phyloP scores from a whole-genome alignment of 2,797 vertebrate species.

The Danionella dracula region DNA sequence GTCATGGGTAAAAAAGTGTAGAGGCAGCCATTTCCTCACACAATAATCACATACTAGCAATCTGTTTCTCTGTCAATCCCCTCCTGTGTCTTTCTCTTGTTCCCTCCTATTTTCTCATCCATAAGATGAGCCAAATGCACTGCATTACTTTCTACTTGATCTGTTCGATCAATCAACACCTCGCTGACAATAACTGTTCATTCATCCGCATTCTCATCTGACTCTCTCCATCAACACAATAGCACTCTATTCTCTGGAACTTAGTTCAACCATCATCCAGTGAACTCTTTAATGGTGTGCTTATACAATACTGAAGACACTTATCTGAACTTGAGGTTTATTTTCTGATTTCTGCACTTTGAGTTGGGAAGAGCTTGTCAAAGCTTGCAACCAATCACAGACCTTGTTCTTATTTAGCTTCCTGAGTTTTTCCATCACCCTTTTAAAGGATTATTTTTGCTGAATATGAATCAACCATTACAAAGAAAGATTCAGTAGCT shows the following conservation, averaged over 20 bases:
- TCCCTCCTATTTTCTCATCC: neutral
- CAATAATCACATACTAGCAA: slow-evolving; percentile 16
- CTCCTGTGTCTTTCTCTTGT: neutral
- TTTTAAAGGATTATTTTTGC: neutral
- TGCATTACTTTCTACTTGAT: slow-evolving; percentile 12
- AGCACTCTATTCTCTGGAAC: neutral
- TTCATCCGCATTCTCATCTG: neutral
- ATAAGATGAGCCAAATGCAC: neutral
- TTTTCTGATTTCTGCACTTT: slow-evolving; percentile 3
- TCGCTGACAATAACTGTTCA: slow-evolving; percentile 9
- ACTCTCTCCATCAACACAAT: neutral
- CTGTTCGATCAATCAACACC: slow-evolving; percentile 13
- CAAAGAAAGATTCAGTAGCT: neutral
- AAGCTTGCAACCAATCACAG: slow-evolving; percentile 1
- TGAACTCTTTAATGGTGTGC: neutral
- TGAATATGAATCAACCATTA: slow-evolving; percentile 4
- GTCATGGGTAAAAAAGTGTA: slow-evolving; percentile 32
- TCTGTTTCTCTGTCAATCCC: slow-evolving; percentile 8
- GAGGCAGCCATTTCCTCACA: slow-evolving; percentile 20
- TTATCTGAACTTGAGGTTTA: neutral
- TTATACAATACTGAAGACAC: neutral
- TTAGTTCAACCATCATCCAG: neutral
- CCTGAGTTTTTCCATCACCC: neutral
- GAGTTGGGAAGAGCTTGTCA: neutral
- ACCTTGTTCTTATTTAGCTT: neutral